Base-by-base conservation (phyloP, 1,140 invertebrate species). In the Lepidurus couesii region DNA sequence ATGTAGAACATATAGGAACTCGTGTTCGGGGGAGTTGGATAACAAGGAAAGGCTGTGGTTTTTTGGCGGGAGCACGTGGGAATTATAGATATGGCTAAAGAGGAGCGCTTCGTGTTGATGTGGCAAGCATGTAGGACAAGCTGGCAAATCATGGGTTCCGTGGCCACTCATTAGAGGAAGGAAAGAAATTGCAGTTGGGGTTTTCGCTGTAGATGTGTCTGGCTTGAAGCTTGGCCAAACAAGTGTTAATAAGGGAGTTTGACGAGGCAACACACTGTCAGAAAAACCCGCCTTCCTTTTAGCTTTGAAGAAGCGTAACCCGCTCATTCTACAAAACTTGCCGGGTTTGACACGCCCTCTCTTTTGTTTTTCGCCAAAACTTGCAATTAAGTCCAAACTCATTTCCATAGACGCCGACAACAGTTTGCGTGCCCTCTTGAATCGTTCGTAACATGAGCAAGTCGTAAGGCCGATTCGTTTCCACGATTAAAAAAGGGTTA, bases 201-300 rank as follows among this genome's bases (percentile, higher is more conserved):
- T 65, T 65, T 65, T 13, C 16, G 21, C 53, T 65, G 47, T 65
- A 21, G 21, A 65, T n/a, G 53, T 21, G 16, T 65, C 21, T 65
- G 16, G 21, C 21, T 21, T 21, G 5, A 13, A 16, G 53, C 53
- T 21, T 21, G 21, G 7, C 53, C 53, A 65, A n/a, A 65, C 13
- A 65, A 65, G 53, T 65, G 53, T 65, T 65, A 65, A 65, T 65
- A 65, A 65, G 53, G 53, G 53, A 65, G 53, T 65, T 65, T 65
- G 53, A 65, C 53, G 53, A 1, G 53, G 53, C 53, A 65, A 65
- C 53, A 65, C 53, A 65, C 53, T 65, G 53, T 65, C 53, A 65
- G 53, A 65, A 65, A 65, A 21, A 13, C 21, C 53, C 53, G 53
- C 53, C 53, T 65, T n/a, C 53, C n/a, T 13, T 65, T 65, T 21